A percentile compares a stretch with the other conserved stretches of the same genome.
phyloP scores from a whole-genome alignment of 2,113 vertebrate genomes.

The Epinephelus lanceolatus region DNA sequence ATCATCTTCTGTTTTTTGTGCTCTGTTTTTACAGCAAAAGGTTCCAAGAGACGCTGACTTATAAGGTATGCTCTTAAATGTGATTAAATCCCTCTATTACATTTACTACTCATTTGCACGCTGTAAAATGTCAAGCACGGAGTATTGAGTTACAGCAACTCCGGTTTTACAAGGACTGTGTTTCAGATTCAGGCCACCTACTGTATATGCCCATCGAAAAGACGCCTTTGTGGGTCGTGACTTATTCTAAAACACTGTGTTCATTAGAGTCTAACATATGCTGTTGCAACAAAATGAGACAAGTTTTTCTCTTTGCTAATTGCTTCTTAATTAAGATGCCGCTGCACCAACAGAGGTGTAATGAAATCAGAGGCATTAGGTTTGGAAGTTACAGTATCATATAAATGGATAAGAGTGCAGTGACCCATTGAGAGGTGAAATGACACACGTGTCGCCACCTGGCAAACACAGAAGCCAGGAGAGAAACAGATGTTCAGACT shows the following conservation, averaged over 20 bases:
- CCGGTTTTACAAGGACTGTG: slow-evolving; percentile 8
- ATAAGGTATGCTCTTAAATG: slow-evolving; percentile 89
- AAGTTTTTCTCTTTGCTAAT: background rate
- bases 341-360: background rate
- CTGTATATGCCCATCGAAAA: background rate
- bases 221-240: background rate
- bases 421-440: slow-evolving; percentile 36
- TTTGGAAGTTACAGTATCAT: slow-evolving; percentile 26
- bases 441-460: background rate
- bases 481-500: background rate
- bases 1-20: slow-evolving; percentile 11
- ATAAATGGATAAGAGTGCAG: slow-evolving; percentile 10
- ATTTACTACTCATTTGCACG: slow-evolving; percentile 31
- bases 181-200: slow-evolving; percentile 3
- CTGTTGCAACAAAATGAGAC: background rate
- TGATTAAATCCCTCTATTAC: slow-evolving; percentile 23
- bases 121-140: slow-evolving; percentile 35
- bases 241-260: slow-evolving; percentile 7
- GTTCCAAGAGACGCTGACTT: slow-evolving; percentile 91
- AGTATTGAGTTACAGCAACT: slow-evolving; percentile 12
- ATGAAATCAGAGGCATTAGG: background rate
- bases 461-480: slow-evolving; percentile 1
- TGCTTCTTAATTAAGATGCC: background rate
- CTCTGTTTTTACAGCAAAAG: slow-evolving; percentile 84
- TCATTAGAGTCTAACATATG: background rate